Evolutionary conservation across 2,797 vertebrate genomes (phyloP).

Genomic region (Brachyrhaphis roseni): DNA sequence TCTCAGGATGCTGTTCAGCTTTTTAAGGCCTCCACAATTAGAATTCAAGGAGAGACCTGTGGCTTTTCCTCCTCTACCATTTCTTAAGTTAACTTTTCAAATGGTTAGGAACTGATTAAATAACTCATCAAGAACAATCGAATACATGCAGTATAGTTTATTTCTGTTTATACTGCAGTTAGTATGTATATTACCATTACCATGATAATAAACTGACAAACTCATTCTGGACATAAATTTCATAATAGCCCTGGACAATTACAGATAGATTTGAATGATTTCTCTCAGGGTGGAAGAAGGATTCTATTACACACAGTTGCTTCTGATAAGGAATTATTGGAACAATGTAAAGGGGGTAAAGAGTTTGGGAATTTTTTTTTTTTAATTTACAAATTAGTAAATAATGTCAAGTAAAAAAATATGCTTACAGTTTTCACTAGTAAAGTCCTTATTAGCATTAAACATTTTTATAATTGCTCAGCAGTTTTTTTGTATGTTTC

Average conservation of each 20-base stretch:
- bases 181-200: too few species aligned
- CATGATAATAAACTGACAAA: too few species aligned
- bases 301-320: background rate
- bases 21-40: constrained; percentile 51
- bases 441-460: background rate
- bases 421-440: background rate
- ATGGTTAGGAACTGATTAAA: background rate
- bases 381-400: background rate
- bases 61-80: constrained; percentile 23
- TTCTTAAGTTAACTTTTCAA: constrained; percentile 11
- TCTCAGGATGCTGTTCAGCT: constrained; percentile 40
- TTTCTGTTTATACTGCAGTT: too few species aligned
- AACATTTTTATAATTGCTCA: background rate
- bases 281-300: background rate
- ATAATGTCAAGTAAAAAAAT: background rate
- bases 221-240: too few species aligned
- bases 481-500: background rate
- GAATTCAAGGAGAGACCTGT: constrained; percentile 60
- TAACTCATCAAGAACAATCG: background rate
- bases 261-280: background rate
- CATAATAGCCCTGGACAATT: background rate
- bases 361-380: background rate
- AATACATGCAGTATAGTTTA: background rate
- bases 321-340: background rate
- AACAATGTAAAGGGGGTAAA: background rate